These are phyloP conservation scores for Chironomus tentans DNA, from an alignment of 2,888 invertebrate species.

Conservation along the genomic window DNA sequence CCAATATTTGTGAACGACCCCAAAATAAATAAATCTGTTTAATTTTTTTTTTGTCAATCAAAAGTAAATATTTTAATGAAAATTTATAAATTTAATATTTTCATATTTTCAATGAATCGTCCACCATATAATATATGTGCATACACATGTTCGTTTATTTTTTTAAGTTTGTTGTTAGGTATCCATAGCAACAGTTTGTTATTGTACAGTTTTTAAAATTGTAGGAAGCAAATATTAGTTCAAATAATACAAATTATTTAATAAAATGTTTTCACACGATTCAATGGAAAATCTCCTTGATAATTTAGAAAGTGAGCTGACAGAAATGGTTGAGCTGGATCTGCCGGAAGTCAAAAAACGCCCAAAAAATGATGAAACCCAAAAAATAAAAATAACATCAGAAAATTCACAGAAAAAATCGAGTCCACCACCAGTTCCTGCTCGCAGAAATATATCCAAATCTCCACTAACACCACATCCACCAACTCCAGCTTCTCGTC, in stretches of 20 bases:
- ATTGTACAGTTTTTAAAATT: too few relatives aligned
- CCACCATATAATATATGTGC: too few relatives aligned
- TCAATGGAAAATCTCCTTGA: slow-evolving; percentile 17
- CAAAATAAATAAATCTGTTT: too few relatives aligned
- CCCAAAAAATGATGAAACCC: not conserved
- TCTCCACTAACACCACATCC: too few relatives aligned
- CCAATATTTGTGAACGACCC: too few relatives aligned
- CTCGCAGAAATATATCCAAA: not conserved
- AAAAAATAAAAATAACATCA: not conserved
- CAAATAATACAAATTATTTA: not conserved
- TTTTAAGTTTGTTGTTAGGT: too few relatives aligned
- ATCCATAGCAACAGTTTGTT: too few relatives aligned
- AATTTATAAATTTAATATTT: too few relatives aligned
- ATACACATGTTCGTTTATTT: too few relatives aligned
- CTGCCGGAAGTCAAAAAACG: not conserved
- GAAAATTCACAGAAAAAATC: not conserved
- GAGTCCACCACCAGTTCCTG: not conserved
- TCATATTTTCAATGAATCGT: too few relatives aligned
- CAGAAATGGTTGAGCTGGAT: not conserved
- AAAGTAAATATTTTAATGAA: too few relatives aligned
- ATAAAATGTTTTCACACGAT: slow-evolving; percentile 8
- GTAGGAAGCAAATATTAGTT: not conserved
- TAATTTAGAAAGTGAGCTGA: slow-evolving; percentile 13
- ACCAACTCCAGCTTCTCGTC: not conserved
- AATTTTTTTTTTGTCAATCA: too few relatives aligned